Percentiles rank a stretch among this genome's conserved stretches.
These are phyloP conservation scores for Champsocephalus gunnari DNA, from an alignment of 2,797 vertebrate genomes.

Conservation along the genomic window DNA sequence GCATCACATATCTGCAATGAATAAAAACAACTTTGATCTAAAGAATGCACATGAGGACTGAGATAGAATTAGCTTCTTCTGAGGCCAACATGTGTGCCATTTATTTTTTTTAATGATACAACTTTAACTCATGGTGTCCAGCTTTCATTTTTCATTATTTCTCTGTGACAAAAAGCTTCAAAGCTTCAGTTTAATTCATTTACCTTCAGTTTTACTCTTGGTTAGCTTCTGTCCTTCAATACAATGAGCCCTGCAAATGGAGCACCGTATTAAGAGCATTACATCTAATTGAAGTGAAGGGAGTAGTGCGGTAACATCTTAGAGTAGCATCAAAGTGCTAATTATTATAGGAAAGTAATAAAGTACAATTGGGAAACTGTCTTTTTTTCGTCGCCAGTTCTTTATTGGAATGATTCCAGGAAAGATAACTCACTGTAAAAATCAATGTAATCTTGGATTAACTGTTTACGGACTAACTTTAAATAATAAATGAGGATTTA, in stretches of 20 bases:
- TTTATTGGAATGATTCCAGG: not conserved
- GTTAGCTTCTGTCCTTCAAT: not conserved
- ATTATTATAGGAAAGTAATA: not conserved
- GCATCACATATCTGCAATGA: conserved; percentile 10
- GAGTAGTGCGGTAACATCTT: not conserved
- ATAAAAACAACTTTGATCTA: not conserved
- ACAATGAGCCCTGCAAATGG: not conserved
- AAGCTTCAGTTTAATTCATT: not conserved
- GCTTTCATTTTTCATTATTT: not conserved
- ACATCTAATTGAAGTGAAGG: not conserved
- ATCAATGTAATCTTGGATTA: not conserved
- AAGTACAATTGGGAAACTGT: not conserved
- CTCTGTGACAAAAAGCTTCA: not conserved
- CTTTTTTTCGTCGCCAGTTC: not conserved
- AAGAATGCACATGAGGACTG: not conserved
- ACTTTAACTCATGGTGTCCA: not conserved
- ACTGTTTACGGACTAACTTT: conserved; percentile 20
- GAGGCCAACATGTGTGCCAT: not conserved
- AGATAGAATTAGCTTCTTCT: not conserved
- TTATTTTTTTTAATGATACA: not conserved
- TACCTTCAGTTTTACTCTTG: not conserved
- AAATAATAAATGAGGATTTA: conserved; percentile 24
- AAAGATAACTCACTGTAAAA: not conserved
- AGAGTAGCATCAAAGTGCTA: not conserved
- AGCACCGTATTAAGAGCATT: not conserved